phyloP scores from a whole-genome alignment of 2,888 invertebrate species.

The Pinctada fucata region DNA sequence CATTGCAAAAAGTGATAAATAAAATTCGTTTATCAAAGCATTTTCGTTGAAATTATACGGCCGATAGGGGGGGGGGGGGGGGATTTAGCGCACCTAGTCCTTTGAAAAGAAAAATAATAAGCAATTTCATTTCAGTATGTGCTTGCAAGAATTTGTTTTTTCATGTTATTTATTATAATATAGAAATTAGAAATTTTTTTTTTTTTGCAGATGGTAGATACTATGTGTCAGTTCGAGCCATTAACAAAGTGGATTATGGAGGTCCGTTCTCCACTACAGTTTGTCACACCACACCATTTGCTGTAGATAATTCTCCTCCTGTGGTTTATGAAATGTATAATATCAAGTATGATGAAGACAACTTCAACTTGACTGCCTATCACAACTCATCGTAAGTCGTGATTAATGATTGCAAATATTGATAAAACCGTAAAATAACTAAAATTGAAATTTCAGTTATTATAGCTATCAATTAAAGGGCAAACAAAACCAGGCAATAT shows the following conservation, averaged over 20 bases:
- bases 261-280: constrained; percentile 63
- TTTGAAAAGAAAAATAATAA: no score
- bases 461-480: no score
- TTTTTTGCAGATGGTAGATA: constrained; percentile 60
- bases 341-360: constrained; percentile 62
- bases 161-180: neutral
- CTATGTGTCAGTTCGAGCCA: constrained; percentile 57
- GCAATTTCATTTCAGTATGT: no score
- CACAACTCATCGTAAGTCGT: constrained; percentile 63
- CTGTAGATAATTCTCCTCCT: constrained; percentile 62
- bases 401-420: no score
- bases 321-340: constrained; percentile 53
- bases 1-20: no score
- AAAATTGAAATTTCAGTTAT: no score
- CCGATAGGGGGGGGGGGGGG: constrained; percentile 49
- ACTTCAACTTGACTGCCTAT: constrained; percentile 43
- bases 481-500: no score
- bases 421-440: no score
- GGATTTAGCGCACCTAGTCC: no score
- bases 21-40: no score
- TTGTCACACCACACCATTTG: constrained; percentile 61
- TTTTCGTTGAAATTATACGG: constrained; percentile 57
- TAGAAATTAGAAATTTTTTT: constrained; percentile 1
- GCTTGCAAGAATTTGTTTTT: no score
- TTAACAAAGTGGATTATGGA: constrained; percentile 67